Percentiles rank a stretch among this genome's conserved stretches.
Conservation (phyloP, 2,113 vertebrate genomes). For the Syngnathus scovelli region DNA sequence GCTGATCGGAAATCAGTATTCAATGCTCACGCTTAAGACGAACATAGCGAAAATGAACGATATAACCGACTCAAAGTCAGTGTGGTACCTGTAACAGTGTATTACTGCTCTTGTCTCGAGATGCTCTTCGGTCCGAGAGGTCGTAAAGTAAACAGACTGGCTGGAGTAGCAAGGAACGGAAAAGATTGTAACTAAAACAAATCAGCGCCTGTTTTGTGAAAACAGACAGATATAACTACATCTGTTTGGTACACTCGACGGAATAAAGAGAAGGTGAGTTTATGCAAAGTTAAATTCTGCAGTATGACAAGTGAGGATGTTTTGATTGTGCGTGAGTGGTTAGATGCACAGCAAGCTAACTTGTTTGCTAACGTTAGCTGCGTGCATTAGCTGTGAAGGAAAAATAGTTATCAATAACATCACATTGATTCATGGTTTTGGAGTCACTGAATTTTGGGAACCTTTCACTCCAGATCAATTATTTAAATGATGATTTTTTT, state of each 20-base stretch:
- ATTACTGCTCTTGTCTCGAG: constrained; percentile 22
- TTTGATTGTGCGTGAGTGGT: constrained; percentile 13
- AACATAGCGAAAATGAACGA: accelerated
- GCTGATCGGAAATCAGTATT: constrained; percentile 54
- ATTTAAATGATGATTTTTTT: neutral
- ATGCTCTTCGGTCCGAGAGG: constrained; percentile 27
- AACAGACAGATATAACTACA: neutral
- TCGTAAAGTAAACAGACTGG: constrained; percentile 55
- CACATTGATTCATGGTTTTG: neutral
- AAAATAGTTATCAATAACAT: neutral
- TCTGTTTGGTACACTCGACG: neutral
- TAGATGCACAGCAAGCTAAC: constrained; percentile 20
- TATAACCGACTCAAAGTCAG: constrained; percentile 50
- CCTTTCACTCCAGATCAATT: neutral
- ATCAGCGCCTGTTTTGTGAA: neutral
- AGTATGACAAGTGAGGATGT: neutral
- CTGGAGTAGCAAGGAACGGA: constrained; percentile 4
- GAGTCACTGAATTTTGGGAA: neutral
- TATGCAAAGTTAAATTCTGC: constrained; percentile 20
- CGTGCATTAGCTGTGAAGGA: neutral
- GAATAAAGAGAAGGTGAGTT: constrained; percentile 32
- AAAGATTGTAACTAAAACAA: neutral
- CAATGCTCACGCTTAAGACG: neutral
- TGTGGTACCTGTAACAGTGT: neutral
- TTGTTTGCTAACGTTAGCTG: constrained; percentile 39